phyloP scores from a whole-genome alignment of 1,140 invertebrate genomes.

The Saccostrea echinata region DNA sequence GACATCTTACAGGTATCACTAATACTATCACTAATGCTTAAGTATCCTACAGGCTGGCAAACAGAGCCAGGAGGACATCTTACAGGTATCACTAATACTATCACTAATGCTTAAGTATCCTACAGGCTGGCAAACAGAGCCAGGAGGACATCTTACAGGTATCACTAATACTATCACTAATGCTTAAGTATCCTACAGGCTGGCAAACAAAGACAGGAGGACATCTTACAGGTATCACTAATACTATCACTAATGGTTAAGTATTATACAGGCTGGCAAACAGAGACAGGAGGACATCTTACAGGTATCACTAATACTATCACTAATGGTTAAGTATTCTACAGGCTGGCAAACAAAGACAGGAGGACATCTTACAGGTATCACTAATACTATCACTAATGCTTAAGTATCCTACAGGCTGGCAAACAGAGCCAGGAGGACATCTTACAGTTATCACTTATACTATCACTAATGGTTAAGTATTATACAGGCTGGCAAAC shows the following conservation, averaged over 20 bases:
- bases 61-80: conserved; percentile 68
- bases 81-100: conserved; percentile 66
- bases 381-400: conserved; percentile 61
- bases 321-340: conserved; percentile 93
- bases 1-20: conserved; percentile 69
- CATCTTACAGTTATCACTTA: conserved; percentile 64
- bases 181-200: conserved; percentile 97
- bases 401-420: conserved; percentile 98
- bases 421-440: conserved; percentile 80
- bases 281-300: conserved; percentile 67
- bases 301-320: conserved; percentile 68
- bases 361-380: conserved; percentile 70
- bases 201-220: conserved; percentile 82
- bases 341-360: conserved; percentile 87
- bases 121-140: conserved; percentile 87
- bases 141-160: conserved; percentile 71
- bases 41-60: conserved; percentile 95
- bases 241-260: conserved; percentile 87
- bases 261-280: conserved; percentile 94
- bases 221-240: conserved; percentile 68
- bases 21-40: conserved; percentile 85
- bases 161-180: conserved; percentile 59
- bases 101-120: conserved; percentile 93
- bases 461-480: conserved; percentile 88
- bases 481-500: conserved; percentile 94